Evolutionary conservation across 2,888 invertebrate genomes (phyloP).

Genomic region (Psylliodes chrysocephalus): DNA sequence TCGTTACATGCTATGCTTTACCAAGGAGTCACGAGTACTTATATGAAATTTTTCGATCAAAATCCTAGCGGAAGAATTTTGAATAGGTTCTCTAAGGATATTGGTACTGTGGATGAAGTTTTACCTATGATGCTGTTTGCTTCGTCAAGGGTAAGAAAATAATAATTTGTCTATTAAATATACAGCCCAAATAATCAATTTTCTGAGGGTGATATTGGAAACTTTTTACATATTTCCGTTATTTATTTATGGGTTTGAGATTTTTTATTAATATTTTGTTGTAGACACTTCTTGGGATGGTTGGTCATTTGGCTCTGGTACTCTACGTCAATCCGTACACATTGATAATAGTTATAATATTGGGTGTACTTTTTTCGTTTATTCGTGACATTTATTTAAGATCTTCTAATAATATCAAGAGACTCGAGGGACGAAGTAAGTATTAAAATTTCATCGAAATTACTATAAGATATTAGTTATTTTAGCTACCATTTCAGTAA

Average conservation of each 20-base stretch:
- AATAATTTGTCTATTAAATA: too few relatives aligned
- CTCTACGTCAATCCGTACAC: constrained; percentile 66
- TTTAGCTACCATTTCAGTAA: too few relatives aligned
- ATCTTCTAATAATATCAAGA: constrained; percentile 83
- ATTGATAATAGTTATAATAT: constrained; percentile 64
- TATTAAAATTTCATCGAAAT: too few relatives aligned
- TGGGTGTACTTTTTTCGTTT: constrained; percentile 71
- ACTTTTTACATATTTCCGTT: too few relatives aligned
- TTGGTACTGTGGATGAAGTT: constrained; percentile 69
- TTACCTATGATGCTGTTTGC: constrained; percentile 56
- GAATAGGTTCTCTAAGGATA: constrained; percentile 79
- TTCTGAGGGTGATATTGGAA: too few relatives aligned
- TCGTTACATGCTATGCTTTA: neutral
- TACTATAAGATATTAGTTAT: too few relatives aligned
- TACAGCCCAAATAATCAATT: too few relatives aligned
- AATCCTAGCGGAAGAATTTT: constrained; percentile 74
- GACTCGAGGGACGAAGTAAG: constrained; percentile 83
- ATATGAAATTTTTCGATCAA: constrained; percentile 74
- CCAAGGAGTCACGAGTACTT: constrained; percentile 1
- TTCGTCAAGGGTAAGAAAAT: constrained; percentile 9
- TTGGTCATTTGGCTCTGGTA: constrained; percentile 67
- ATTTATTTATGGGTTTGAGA: too few relatives aligned
- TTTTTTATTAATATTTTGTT: constrained; percentile 1
- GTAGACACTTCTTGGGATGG: constrained; percentile 65
- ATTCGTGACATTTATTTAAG: constrained; percentile 80